Conservation (phyloP, 2,113 vertebrate genomes). For the Tetrao urogallus region DNA sequence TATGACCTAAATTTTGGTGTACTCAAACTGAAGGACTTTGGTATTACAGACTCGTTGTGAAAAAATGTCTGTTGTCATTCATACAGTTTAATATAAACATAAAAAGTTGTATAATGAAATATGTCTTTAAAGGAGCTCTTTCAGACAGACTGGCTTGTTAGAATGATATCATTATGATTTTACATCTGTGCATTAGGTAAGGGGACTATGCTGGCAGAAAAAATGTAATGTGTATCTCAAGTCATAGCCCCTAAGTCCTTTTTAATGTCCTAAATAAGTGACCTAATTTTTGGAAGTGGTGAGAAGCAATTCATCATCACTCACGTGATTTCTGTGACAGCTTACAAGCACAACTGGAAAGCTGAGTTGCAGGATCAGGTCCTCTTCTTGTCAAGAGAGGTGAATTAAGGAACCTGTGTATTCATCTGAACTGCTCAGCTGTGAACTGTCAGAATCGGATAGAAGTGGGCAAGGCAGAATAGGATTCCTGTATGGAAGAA, state of each 20-base stretch:
- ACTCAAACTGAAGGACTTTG: background rate
- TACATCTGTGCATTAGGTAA: background rate
- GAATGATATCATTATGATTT: constrained; percentile 23
- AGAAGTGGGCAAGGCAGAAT: constrained; percentile 10
- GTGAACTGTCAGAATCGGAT: constrained; percentile 44
- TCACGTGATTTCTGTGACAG: background rate
- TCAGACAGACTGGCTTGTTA: background rate
- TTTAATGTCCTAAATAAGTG: constrained; percentile 61
- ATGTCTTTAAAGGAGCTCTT: constrained; percentile 2
- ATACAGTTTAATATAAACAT: background rate
- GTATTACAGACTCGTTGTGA: background rate
- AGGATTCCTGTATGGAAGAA: background rate
- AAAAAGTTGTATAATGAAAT: background rate
- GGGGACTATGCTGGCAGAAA: background rate
- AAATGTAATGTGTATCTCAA: constrained; percentile 5
- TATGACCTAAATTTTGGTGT: constrained; percentile 2
- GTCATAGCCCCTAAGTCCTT: constrained; percentile 27
- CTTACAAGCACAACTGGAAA: constrained; percentile 33
- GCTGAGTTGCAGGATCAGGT: constrained; percentile 31
- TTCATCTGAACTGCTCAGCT: constrained; percentile 45
- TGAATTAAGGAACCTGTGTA: constrained; percentile 17
- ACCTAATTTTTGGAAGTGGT: constrained; percentile 56
- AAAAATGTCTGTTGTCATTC: background rate
- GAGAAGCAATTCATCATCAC: background rate
- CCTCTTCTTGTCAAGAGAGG: constrained; percentile 6